Base-by-base conservation (phyloP, 1,140 invertebrate genomes). In the Drosophila bipectinata region DNA sequence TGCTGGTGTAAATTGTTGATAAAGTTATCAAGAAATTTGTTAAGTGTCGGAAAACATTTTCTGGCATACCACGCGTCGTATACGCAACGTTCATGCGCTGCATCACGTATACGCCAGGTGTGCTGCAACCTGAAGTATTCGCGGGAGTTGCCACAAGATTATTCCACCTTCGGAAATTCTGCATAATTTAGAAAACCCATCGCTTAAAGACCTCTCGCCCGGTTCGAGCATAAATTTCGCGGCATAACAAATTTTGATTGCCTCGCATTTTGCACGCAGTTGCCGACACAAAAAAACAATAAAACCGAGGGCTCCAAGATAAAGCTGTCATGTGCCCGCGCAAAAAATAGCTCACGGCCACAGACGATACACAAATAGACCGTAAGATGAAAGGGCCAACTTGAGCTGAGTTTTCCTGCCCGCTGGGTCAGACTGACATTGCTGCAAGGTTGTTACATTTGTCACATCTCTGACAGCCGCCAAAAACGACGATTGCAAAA, bases 31-130 rank as follows among this genome's bases (percentile, higher is more conserved):
- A 8, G 7, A 30, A 15, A 32, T 32, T 41, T 28, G 15, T 44
- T 41, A 48, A 34, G 18, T 15, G 45, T 8, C n/a, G 2, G 34
- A 15, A 47, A 58, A 21, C n/a, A n/a, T 2, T 32, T 52, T 1
- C 41, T 44, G 18, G 18, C 8, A 2, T 21, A 69, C 41, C 21
- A 49, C 15, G 47, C 9, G 34, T 41, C 72, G 76, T 72, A 75
- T 87, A 62, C 61, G 64, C 58, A 75, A 72, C 84, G 61, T 84
- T 37, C 52, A 82, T 75, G 64, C 48, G 30, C 24, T 56, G 28
- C 44, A 64, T 61, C 57, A 78, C 82, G 51, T 56, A 85, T 87
- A 81, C 81, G 82, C 74, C 82, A 66, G 69, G 71, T 82, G 82
- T 59, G 62, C 62, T 28, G 21, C 32, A 37, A 4, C 34, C 3